Conservation (phyloP, 2,888 invertebrate genomes). For the Priocnemis perturbator region DNA sequence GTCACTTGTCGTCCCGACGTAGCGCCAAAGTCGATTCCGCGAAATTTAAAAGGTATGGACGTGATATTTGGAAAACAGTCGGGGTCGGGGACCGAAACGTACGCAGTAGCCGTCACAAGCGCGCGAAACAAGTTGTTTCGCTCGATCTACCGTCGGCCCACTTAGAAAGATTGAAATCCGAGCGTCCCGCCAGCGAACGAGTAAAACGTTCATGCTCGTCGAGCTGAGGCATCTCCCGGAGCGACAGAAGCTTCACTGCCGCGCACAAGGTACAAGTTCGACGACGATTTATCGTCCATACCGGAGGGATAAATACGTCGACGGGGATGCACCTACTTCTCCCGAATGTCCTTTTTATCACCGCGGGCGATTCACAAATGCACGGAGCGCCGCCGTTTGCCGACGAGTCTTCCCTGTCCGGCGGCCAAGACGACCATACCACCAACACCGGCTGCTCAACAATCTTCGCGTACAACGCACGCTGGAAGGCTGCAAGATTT, state of each 20-base stretch:
- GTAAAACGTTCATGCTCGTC: slow-evolving; percentile 27
- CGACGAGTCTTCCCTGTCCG: too few relatives aligned
- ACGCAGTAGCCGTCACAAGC: neutral
- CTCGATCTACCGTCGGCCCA: slow-evolving; percentile 31
- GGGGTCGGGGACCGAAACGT: neutral
- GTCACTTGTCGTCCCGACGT: neutral
- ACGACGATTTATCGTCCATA: slow-evolving; percentile 44
- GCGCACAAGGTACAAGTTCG: slow-evolving; percentile 17
- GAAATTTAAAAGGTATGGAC: slow-evolving; percentile 1
- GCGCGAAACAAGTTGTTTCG: slow-evolving; percentile 38
- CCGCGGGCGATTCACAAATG: neutral
- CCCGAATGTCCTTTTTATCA: slow-evolving; percentile 7
- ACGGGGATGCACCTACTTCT: slow-evolving; percentile 26
- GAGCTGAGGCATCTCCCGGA: slow-evolving; percentile 29
- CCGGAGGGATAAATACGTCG: slow-evolving; percentile 27
- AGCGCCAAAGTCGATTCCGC: slow-evolving; percentile 1
- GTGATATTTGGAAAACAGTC: slow-evolving; percentile 9
- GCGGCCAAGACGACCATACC: too few relatives aligned
- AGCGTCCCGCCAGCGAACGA: slow-evolving; percentile 18
- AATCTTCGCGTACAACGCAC: too few relatives aligned
- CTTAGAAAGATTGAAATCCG: slow-evolving; percentile 53
- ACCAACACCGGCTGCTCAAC: too few relatives aligned
- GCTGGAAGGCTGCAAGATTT: too few relatives aligned
- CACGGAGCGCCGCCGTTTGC: too few relatives aligned
- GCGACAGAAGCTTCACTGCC: slow-evolving; percentile 23